phyloP scores from a whole-genome alignment of 2,113 vertebrate species.

The Nothoprocta perdicaria region DNA sequence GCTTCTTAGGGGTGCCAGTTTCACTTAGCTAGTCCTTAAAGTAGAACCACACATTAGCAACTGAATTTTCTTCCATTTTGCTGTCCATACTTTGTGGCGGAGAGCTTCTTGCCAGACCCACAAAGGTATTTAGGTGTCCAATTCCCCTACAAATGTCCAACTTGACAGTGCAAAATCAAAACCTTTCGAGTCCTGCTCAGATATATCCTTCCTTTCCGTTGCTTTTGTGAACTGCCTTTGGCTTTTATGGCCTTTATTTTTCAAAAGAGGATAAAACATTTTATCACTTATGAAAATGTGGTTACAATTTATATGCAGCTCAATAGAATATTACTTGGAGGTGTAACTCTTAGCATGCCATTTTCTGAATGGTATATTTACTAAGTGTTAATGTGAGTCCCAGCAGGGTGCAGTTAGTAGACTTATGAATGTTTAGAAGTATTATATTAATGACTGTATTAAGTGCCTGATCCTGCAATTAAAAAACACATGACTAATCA shows the following conservation, averaged over 20 bases:
- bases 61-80: slow-evolving; percentile 34
- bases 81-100: slow-evolving; percentile 9
- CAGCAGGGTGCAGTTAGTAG: slow-evolving; percentile 61
- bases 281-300: slow-evolving; percentile 72
- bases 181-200: background rate
- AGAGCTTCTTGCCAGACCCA: slow-evolving; percentile 53
- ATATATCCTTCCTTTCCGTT: slow-evolving; percentile 39
- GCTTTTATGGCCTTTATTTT: slow-evolving; percentile 57
- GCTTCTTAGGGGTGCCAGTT: slow-evolving; percentile 28
- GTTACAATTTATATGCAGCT: slow-evolving; percentile 62
- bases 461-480: slow-evolving; percentile 6
- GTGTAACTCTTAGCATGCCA: slow-evolving; percentile 67
- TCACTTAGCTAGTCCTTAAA: slow-evolving; percentile 43
- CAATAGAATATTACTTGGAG: slow-evolving; percentile 58
- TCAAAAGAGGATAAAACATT: slow-evolving; percentile 62
- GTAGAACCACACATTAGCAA: slow-evolving; percentile 33
- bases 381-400: slow-evolving; percentile 61
- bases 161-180: slow-evolving; percentile 45
- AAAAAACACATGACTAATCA: background rate
- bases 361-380: slow-evolving; percentile 63
- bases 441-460: slow-evolving; percentile 24
- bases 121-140: slow-evolving; percentile 38
- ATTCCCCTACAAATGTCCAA: background rate
- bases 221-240: slow-evolving; percentile 33
- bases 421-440: slow-evolving; percentile 48